Conservation (phyloP, 2,888 invertebrate genomes). For the Geophilus truncorum region DNA sequence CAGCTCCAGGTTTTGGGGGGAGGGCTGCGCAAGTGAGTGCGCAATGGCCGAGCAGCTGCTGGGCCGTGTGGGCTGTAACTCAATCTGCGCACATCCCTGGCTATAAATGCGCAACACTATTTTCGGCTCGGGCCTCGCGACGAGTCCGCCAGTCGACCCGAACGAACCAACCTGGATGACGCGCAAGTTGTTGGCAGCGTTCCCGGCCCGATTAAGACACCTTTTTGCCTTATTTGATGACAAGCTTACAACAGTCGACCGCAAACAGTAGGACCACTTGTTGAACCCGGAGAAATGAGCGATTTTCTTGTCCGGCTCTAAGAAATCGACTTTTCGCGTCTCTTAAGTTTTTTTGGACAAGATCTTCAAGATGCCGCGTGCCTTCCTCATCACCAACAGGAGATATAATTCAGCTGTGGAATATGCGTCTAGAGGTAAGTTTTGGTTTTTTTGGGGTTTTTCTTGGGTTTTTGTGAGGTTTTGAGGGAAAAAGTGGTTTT, state of each 20-base stretch:
- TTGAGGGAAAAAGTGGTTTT: neutral
- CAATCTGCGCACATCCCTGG: neutral
- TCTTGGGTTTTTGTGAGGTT: neutral
- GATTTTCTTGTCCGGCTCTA: neutral
- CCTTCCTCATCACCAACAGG: constrained; percentile 60
- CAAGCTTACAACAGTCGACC: neutral
- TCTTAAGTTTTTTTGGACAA: neutral
- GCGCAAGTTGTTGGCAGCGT: neutral
- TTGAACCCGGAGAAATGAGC: neutral
- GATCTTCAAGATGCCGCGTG: constrained; percentile 56
- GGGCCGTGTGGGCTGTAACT: neutral
- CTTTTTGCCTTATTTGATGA: neutral
- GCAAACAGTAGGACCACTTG: neutral
- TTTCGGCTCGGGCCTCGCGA: neutral
- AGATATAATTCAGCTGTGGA: constrained; percentile 53
- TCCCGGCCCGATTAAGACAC: neutral
- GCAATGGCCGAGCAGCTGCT: neutral
- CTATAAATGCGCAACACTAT: neutral
- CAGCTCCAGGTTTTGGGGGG: no score
- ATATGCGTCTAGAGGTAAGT: constrained; percentile 50
- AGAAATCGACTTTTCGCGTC: no score
- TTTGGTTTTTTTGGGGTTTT: no score
- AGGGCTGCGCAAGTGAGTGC: neutral
- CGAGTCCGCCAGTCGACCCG: neutral
- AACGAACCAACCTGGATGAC: no score